phyloP scores from a whole-genome alignment of 2,888 invertebrate species.

The Charanyca ferruginea region DNA sequence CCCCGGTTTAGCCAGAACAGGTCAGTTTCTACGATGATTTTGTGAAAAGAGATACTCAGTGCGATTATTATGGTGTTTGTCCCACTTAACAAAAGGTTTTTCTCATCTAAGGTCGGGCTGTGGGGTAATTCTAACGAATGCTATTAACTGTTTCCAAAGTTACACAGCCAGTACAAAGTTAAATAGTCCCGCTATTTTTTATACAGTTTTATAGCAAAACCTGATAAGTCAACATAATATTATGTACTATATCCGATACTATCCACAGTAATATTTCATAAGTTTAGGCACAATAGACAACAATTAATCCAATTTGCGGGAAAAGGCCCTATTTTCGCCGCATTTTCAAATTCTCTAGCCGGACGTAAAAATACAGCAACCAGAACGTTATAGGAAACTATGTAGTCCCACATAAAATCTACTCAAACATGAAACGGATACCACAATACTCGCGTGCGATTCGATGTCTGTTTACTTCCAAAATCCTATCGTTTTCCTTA shows the following conservation, averaged over 20 bases:
- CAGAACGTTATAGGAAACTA: conserved; percentile 10
- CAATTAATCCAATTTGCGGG: too few species aligned
- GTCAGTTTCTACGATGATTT: conserved; percentile 49
- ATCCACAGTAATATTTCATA: not conserved
- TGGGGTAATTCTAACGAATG: not conserved
- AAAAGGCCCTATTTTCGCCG: not conserved
- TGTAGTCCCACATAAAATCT: conserved; percentile 26
- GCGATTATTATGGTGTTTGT: conserved; percentile 2
- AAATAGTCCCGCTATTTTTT: too few species aligned
- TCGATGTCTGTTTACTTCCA: conserved; percentile 28
- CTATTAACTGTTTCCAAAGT: not conserved
- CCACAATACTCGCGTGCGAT: conserved; percentile 40
- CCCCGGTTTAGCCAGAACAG: conserved; percentile 46
- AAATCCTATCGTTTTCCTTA: conserved; percentile 51
- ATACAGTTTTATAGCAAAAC: not conserved
- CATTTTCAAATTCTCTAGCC: not conserved
- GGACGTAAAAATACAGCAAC: conserved; percentile 1
- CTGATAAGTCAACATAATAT: too few species aligned
- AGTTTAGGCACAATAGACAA: not conserved
- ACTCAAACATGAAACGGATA: conserved; percentile 42
- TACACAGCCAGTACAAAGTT: not conserved
- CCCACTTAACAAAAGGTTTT: conserved; percentile 17
- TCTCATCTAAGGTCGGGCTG: too few species aligned
- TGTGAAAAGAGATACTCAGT: conserved; percentile 25
- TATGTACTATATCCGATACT: too few species aligned